A percentile compares a stretch with the other conserved stretches of the same genome.
phyloP scores from a whole-genome alignment of 2,888 invertebrate genomes.

The Iphiclides podalirius region DNA sequence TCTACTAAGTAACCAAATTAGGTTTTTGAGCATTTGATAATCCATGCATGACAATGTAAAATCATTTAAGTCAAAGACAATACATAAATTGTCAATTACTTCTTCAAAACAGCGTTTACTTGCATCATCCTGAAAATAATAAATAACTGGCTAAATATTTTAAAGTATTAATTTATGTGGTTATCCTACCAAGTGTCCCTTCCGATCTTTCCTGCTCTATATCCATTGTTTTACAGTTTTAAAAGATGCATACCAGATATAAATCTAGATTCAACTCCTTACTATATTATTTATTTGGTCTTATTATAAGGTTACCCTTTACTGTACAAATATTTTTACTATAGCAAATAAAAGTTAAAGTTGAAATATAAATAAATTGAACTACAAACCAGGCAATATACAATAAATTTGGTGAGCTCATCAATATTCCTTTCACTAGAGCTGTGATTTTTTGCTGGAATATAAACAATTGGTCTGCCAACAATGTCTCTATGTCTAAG shows the following conservation, averaged over 20 bases:
- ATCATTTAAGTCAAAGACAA: conserved; percentile 87
- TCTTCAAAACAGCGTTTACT: conserved; percentile 89
- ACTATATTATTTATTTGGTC: no score
- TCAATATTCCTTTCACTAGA: conserved; percentile 86
- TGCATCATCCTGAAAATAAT: conserved; percentile 82
- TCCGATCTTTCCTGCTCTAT: no score
- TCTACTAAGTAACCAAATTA: conserved; percentile 87
- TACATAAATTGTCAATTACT: conserved; percentile 88
- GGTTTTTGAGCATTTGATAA: conserved; percentile 88
- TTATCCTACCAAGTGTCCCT: no score
- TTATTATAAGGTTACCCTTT: no score
- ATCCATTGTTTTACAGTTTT: no score
- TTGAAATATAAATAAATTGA: no score
- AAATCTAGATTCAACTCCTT: no score
- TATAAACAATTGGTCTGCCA: conserved; percentile 88
- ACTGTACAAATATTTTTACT: no score
- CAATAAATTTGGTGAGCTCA: conserved; percentile 88
- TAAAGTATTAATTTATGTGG: no score
- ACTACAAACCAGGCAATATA: conserved; percentile 86
- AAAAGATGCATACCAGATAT: no score
- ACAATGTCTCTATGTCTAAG: conserved; percentile 85
- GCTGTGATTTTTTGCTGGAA: conserved; percentile 88
- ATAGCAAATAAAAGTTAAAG: no score
- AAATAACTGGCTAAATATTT: no score
- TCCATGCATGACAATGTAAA: conserved; percentile 90